Percentiles rank a stretch among this genome's conserved stretches.
phyloP scores from a whole-genome alignment of 2,797 vertebrate genomes.

The Perodicticus potto region DNA sequence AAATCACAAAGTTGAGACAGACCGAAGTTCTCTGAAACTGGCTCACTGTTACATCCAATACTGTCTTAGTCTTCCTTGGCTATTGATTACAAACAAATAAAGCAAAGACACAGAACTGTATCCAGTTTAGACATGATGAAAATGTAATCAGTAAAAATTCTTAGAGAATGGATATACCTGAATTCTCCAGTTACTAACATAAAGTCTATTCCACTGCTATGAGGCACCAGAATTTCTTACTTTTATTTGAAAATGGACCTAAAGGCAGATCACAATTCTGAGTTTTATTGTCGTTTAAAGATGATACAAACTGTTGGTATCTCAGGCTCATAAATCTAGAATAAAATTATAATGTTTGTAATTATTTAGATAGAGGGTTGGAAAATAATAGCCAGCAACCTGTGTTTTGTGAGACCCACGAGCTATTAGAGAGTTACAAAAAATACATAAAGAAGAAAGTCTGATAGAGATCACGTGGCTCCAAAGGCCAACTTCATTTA shows the following conservation, averaged over 20 bases:
- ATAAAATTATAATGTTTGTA: background rate
- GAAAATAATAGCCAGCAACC: background rate
- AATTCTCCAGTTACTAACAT: conserved; percentile 34
- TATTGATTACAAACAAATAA: background rate
- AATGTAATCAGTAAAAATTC: background rate
- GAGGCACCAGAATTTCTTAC: background rate
- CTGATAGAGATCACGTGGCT: background rate
- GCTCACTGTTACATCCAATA: background rate
- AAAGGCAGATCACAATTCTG: background rate
- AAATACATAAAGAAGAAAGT: background rate
- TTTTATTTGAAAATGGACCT: conserved; percentile 15
- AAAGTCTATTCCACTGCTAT: background rate
- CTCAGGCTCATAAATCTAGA: background rate
- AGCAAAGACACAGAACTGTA: background rate
- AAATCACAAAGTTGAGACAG: background rate
- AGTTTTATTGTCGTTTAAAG: background rate
- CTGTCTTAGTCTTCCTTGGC: background rate
- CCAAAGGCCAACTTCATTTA: background rate
- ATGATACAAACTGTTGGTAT: background rate
- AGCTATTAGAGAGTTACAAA: conserved; percentile 21
- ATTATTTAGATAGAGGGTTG: background rate
- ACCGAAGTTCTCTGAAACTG: background rate
- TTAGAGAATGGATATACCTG: background rate
- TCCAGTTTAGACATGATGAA: background rate
- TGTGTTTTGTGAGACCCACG: background rate